Base-by-base conservation (phyloP, 2,797 vertebrate species). In the Scolopax bukidnonensis region DNA sequence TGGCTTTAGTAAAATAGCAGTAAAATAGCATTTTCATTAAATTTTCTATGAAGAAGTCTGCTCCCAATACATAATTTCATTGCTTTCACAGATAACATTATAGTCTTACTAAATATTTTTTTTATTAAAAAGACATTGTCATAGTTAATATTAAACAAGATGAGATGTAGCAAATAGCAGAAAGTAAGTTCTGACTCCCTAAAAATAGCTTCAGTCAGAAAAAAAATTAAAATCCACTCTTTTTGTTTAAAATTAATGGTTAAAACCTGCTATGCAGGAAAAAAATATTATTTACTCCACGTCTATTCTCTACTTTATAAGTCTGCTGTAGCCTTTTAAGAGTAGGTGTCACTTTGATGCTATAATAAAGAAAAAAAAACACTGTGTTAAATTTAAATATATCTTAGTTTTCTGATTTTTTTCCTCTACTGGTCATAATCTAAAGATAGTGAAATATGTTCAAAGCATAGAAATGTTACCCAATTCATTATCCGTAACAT, bases 231-330 rank as follows among this genome's bases (percentile, higher is more conserved):
- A 96, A 64, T 19, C 57, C 79, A 90, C 21, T 79, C 48, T 95
- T 81, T 57, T 12, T 24, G 17, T 69, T 84, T 57, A 74, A 93
- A 89, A 74, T 57, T 24, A 61, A 90, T 77, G 19, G 10, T 45
- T 93, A 89, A 90, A 79, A 78, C 36, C 20, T 83, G 63, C 60
- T 82, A 4, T 86, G 50, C n/a, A 74, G 51, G 50, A 12, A 59
- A 75, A 69, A 75, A 69, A 94, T 79, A 83, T 36, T 30, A 28
- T 41, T 80, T 94, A 8, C 69, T 53, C 43, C 33, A 5, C 93
- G 28, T 50, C 16, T n/a, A 5, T 20, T 91, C 75, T 93, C 75
- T 90, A 87, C 90, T 93, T 93, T 91, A 25, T 80, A 89, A 84
- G 40, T n/a, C 57, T 85, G 40, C 27, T 83, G 15, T 70, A 83